Conservation (phyloP, 1,140 invertebrate genomes). For the Streblospio benedicti region DNA sequence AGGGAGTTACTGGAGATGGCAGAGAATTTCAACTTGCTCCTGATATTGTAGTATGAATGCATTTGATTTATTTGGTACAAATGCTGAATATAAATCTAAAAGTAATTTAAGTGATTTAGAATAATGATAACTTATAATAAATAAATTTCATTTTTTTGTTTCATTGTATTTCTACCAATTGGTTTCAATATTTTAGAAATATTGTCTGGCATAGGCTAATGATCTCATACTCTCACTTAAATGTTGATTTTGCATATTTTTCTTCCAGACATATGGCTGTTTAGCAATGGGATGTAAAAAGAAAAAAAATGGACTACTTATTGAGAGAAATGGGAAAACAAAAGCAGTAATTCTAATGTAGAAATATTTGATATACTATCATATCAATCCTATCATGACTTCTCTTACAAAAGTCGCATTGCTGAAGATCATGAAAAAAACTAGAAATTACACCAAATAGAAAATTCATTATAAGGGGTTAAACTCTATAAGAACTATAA, state of each 20-base stretch:
- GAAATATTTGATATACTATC: constrained; percentile 10
- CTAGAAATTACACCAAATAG: background rate
- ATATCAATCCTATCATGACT: constrained; percentile 7
- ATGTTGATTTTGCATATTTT: constrained; percentile 4
- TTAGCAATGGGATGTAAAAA: constrained; percentile 13
- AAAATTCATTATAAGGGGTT: background rate
- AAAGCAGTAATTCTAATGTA: constrained; percentile 6
- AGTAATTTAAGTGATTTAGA: constrained; percentile 2
- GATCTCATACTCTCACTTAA: background rate
- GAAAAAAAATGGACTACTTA: constrained; percentile 6
- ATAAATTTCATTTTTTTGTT: background rate
- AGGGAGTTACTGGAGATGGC: constrained; percentile 54
- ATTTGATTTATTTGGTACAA: background rate
- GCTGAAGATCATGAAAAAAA: constrained; percentile 3
- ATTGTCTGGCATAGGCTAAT: background rate
- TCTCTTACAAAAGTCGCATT: constrained; percentile 5
- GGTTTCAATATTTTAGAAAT: background rate
- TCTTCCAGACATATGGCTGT: constrained; percentile 15
- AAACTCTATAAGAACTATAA: background rate
- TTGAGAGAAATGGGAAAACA: constrained; percentile 15
- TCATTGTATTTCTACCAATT: background rate
- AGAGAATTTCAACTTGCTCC: constrained; percentile 10
- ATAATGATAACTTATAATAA: background rate
- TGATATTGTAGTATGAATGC: background rate
- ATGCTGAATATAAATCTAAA: background rate